phyloP scores from a whole-genome alignment of 2,888 invertebrate genomes.

The Cheilosia pagana region DNA sequence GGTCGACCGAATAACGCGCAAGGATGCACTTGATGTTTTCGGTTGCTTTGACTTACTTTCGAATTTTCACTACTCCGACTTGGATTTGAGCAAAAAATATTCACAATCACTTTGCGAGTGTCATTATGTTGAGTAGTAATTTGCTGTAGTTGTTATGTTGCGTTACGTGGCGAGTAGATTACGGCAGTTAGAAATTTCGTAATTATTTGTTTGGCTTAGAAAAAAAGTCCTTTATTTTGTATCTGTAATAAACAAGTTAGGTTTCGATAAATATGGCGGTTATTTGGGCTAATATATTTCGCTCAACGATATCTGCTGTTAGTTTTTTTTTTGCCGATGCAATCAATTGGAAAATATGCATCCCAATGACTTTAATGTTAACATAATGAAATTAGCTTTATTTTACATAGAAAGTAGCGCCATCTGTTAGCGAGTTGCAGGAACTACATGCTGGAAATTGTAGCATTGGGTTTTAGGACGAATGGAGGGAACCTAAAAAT shows the following conservation, averaged over 20 bases:
- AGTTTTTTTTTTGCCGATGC: not conserved
- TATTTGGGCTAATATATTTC: conserved; percentile 6
- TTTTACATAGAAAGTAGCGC: too few relatives aligned
- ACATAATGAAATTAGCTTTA: too few relatives aligned
- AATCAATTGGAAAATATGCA: too few relatives aligned
- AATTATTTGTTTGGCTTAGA: conserved; percentile 27
- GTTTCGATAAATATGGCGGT: conserved; percentile 17
- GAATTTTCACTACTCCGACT: conserved; percentile 29
- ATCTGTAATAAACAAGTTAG: conserved; percentile 60
- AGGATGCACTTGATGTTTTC: conserved; percentile 31
- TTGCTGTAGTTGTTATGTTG: conserved; percentile 32
- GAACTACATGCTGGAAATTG: too few relatives aligned
- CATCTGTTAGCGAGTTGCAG: too few relatives aligned
- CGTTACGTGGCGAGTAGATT: conserved; percentile 67
- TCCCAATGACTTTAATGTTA: too few relatives aligned
- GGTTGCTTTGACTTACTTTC: not conserved
- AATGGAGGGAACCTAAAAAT: too few relatives aligned
- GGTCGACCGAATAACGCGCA: conserved; percentile 12
- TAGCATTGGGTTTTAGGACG: too few relatives aligned
- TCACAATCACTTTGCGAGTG: conserved; percentile 45
- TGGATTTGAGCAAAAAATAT: conserved; percentile 47
- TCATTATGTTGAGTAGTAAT: conserved; percentile 38
- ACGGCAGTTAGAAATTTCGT: conserved; percentile 58
- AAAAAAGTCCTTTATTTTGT: conserved; percentile 26
- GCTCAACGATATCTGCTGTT: conserved; percentile 68